Percentiles rank a stretch among this genome's conserved stretches.
These are phyloP conservation scores for Ceratosolen fusciceps DNA, from an alignment of 1,140 invertebrate genomes.

Conservation along the genomic window DNA sequence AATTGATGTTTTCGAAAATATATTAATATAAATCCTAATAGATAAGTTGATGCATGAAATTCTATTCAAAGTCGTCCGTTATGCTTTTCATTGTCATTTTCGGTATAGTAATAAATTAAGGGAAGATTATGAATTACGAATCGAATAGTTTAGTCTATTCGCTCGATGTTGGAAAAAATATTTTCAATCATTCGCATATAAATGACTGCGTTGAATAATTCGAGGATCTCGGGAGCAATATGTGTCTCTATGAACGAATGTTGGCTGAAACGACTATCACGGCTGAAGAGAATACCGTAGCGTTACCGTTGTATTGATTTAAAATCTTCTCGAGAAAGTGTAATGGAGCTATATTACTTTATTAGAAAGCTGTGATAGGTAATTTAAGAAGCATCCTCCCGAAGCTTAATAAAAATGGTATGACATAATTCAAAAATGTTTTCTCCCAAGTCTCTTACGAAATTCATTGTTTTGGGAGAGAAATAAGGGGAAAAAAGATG, in stretches of 20 bases:
- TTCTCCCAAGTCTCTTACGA: slow-evolving; percentile 20
- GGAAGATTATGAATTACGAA: too few species aligned
- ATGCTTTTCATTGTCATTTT: too few species aligned
- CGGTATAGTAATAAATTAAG: too few species aligned
- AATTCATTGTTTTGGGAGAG: slow-evolving; percentile 13
- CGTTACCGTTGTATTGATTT: neutral
- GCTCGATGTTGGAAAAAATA: too few species aligned
- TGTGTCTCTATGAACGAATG: neutral
- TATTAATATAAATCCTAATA: too few species aligned
- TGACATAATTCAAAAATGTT: neutral
- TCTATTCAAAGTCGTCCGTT: too few species aligned
- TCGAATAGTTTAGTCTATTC: too few species aligned
- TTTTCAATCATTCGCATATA: too few species aligned
- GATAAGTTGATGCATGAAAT: too few species aligned
- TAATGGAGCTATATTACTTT: slow-evolving; percentile 7
- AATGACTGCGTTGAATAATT: too few species aligned
- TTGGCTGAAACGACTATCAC: neutral
- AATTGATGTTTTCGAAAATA: too few species aligned
- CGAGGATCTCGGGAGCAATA: too few species aligned
- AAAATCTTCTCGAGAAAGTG: neutral
- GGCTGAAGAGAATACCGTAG: slow-evolving; percentile 25
- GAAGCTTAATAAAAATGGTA: slow-evolving; percentile 7
- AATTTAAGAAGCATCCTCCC: neutral
- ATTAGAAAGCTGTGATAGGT: neutral
- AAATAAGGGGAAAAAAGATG: slow-evolving; percentile 8